Conservation (phyloP, 1,140 invertebrate species). For the Orchesella cincta region DNA sequence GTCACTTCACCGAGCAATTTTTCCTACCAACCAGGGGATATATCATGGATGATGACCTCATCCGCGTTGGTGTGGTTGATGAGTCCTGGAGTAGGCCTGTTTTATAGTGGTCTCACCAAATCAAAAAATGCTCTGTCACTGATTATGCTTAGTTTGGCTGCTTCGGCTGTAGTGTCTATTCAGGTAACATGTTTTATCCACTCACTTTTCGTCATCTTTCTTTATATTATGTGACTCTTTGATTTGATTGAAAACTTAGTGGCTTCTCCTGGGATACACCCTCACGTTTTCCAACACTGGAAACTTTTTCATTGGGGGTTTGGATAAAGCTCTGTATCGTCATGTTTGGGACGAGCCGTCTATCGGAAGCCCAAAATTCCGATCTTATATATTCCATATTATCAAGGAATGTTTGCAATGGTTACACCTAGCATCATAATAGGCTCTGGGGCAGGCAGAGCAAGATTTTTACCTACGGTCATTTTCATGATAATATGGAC, state of each 20-base stretch:
- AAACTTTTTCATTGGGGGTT: background rate
- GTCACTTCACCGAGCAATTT: too few species aligned
- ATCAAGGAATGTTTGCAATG: constrained; percentile 25
- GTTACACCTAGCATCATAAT: constrained; percentile 17
- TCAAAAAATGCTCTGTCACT: background rate
- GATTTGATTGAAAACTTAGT: background rate
- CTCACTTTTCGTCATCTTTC: background rate
- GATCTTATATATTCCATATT: constrained; percentile 11
- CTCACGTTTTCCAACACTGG: background rate
- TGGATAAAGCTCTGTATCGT: background rate
- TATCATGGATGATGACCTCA: background rate
- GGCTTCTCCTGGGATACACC: constrained; percentile 9
- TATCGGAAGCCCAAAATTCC: background rate
- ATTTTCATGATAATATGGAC: constrained; percentile 21
- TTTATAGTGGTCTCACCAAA: constrained; percentile 9
- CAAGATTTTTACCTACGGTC: background rate
- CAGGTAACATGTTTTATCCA: background rate
- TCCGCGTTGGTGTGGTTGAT: constrained; percentile 1
- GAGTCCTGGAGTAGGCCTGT: background rate
- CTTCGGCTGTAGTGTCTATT: background rate
- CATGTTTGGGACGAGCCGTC: background rate
- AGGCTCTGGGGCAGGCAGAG: background rate
- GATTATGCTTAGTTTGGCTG: background rate
- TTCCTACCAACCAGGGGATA: constrained; percentile 3
- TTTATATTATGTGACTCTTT: background rate